phyloP scores from a whole-genome alignment of 2,888 invertebrate genomes.

The Tipula helvola region DNA sequence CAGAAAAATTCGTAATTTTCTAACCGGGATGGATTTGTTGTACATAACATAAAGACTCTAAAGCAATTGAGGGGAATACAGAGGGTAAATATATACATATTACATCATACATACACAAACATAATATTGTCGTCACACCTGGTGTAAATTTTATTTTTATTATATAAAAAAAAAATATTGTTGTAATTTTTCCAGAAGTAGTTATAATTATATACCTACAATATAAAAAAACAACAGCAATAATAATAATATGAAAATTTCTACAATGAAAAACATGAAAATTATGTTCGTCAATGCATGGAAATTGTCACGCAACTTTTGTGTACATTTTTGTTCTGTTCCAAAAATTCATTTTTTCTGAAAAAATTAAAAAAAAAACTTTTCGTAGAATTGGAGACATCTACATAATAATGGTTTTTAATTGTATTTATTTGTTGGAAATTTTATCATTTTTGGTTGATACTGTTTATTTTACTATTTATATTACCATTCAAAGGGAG shows the following conservation, averaged over 20 bases:
- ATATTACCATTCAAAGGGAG: too few relatives aligned
- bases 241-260: not conserved
- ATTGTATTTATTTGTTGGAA: not conserved
- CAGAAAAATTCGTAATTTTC: not conserved
- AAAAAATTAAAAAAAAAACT: not conserved
- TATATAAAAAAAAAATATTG: not conserved
- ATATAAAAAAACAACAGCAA: not conserved
- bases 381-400: not conserved
- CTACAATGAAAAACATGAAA: not conserved
- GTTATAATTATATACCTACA: not conserved
- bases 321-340: not conserved
- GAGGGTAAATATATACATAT: not conserved
- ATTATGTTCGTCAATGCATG: slow-evolving; percentile 8
- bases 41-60: not conserved
- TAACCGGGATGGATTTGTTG: not conserved
- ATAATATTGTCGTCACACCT: slow-evolving; percentile 7
- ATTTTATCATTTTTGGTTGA: not conserved
- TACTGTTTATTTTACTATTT: not conserved
- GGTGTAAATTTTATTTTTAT: not conserved
- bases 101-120: not conserved
- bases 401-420: not conserved
- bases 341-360: not conserved
- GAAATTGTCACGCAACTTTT: slow-evolving; percentile 7
- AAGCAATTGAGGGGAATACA: not conserved
- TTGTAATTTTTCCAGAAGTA: not conserved